Percentiles rank a stretch among this genome's conserved stretches.
Conservation (phyloP, 2,797 vertebrate genomes). For the Nyctalus aviator region DNA sequence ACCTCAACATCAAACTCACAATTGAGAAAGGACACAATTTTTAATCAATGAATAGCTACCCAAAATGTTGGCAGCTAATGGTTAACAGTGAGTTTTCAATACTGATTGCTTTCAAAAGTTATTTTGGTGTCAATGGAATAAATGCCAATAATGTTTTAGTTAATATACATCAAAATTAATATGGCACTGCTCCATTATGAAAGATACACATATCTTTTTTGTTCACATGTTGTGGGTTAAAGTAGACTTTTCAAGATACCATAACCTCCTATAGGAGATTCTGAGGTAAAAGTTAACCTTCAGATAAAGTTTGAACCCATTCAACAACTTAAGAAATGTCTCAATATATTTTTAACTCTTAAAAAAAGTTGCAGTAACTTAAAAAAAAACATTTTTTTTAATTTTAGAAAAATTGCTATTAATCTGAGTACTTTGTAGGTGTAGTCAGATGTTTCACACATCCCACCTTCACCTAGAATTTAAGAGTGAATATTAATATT, state of each 20-base stretch:
- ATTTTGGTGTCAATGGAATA: neutral
- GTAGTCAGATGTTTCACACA: conserved; percentile 61
- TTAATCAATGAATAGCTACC: neutral
- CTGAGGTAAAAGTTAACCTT: conserved; percentile 22
- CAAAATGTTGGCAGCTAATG: neutral
- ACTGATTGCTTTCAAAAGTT: neutral
- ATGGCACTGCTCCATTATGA: neutral
- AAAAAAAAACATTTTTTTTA: neutral
- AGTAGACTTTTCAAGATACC: conserved; percentile 18
- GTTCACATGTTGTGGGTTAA: neutral
- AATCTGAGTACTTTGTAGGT: conserved; percentile 39
- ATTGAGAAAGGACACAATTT: neutral
- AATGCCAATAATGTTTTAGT: neutral
- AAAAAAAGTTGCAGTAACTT: neutral
- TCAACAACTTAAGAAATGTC: neutral
- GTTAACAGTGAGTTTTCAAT: neutral
- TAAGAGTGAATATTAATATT: conserved; percentile 58
- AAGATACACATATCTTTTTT: neutral
- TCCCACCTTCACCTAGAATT: conserved; percentile 49
- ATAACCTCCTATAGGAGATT: neutral
- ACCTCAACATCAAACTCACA: neutral
- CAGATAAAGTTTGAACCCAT: neutral
- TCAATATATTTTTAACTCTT: neutral
- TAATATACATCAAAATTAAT: neutral
- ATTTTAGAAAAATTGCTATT: neutral